Conservation (phyloP, 2,888 invertebrate species). For the Pseudococcus longispinus region DNA sequence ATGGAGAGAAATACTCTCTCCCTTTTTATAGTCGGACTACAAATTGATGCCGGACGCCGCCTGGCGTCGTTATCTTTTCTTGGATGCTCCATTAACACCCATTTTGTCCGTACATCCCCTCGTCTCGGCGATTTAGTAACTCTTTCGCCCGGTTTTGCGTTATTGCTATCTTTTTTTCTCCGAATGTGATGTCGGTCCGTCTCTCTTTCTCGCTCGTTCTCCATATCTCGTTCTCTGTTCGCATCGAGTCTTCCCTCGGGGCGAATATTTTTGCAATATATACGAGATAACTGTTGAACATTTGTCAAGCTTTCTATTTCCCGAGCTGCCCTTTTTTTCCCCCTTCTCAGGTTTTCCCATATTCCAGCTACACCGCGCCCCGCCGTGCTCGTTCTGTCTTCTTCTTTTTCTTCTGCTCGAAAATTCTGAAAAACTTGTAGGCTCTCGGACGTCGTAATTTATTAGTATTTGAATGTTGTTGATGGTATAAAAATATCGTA, state of each 20-base stretch:
- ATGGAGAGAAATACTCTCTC: not conserved
- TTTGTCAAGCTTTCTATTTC: constrained; percentile 56
- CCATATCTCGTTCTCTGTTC: not conserved
- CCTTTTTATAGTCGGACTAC: constrained; percentile 45
- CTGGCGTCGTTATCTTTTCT: constrained; percentile 55
- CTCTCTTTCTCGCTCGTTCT: not conserved
- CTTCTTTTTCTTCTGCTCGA: not conserved
- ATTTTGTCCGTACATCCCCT: constrained; percentile 42
- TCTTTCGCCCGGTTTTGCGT: constrained; percentile 29
- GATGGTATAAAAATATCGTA: constrained; percentile 42
- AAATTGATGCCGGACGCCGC: constrained; percentile 57
- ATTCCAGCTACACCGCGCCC: too few species aligned
- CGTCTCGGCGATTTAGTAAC: constrained; percentile 27
- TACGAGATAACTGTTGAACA: constrained; percentile 56
- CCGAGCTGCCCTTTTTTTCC: not conserved
- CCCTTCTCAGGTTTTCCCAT: not conserved
- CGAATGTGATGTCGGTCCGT: not conserved
- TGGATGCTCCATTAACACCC: constrained; percentile 56
- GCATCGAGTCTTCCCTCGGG: constrained; percentile 47
- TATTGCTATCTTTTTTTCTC: constrained; percentile 20
- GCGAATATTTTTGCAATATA: constrained; percentile 56
- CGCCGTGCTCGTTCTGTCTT: not conserved
- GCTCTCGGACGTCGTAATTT: constrained; percentile 53
- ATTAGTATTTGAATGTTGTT: constrained; percentile 55
- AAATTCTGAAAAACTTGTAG: constrained; percentile 40